phyloP scores from a whole-genome alignment of 2,888 invertebrate genomes.

The Chloromyia formosa region DNA sequence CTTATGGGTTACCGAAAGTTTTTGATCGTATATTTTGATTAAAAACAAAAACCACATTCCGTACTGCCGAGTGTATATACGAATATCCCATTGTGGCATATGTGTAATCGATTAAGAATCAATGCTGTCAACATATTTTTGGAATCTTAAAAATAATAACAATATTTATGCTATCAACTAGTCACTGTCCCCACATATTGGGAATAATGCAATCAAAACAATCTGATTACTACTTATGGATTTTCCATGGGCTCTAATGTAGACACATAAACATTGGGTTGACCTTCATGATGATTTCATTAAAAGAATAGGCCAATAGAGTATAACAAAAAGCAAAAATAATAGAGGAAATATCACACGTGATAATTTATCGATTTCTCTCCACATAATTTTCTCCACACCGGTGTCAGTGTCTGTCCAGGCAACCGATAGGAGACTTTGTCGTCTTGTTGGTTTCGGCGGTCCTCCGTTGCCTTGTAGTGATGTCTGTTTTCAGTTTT shows the following conservation, averaged over 20 bases:
- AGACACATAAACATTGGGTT: neutral
- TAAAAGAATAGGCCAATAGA: slow-evolving; percentile 82
- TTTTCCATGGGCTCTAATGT: neutral
- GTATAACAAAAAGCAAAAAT: slow-evolving; percentile 78
- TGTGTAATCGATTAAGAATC: too few relatives aligned
- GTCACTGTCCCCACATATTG: too few relatives aligned
- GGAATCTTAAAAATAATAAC: too few relatives aligned
- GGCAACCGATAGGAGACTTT: slow-evolving; percentile 67
- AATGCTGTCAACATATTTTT: too few relatives aligned
- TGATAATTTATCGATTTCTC: slow-evolving; percentile 80
- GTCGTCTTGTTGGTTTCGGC: slow-evolving; percentile 62
- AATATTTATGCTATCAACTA: too few relatives aligned
- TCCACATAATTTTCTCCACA: slow-evolving; percentile 78
- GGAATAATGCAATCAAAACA: neutral
- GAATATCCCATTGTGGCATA: too few relatives aligned
- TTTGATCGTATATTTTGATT: too few relatives aligned
- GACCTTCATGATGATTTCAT: slow-evolving; percentile 68
- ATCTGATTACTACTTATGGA: neutral
- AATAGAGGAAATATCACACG: slow-evolving; percentile 79
- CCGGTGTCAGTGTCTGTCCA: slow-evolving; percentile 75
- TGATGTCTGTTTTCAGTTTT: slow-evolving; percentile 57
- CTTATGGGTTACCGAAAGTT: too few relatives aligned
- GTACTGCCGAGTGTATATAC: too few relatives aligned
- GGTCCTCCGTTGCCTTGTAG: slow-evolving; percentile 64
- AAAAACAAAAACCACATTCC: too few relatives aligned